Evolutionary conservation across 2,797 vertebrate species (phyloP).

Genomic region (Phataginus tetradactyla): DNA sequence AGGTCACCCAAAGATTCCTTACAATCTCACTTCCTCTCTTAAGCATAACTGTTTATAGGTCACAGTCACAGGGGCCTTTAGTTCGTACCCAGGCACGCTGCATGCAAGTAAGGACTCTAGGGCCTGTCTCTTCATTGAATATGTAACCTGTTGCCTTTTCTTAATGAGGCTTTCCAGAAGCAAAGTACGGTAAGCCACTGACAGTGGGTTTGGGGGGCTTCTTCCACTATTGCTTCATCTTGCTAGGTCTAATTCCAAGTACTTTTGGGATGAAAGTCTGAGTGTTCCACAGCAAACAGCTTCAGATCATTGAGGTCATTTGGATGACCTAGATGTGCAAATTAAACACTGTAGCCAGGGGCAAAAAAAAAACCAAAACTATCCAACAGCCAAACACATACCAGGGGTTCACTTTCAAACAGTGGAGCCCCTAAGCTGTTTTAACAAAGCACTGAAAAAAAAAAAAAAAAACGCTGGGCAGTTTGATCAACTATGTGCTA

Average conservation of each 20-base stretch:
- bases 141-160: not conserved
- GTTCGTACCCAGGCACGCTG: not conserved
- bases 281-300: not conserved
- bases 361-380: not conserved
- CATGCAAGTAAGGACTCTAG: not conserved
- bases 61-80: not conserved
- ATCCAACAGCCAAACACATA: not conserved
- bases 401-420: not conserved
- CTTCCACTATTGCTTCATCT: not conserved
- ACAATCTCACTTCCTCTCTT: not conserved
- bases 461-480: not conserved
- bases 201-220: not conserved
- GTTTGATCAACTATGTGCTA: not conserved
- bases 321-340: not conserved
- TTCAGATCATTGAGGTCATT: not conserved
- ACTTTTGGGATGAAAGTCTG: not conserved
- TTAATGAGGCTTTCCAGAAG: not conserved
- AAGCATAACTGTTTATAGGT: not conserved
- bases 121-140: not conserved
- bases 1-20: not conserved
- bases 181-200: not conserved
- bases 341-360: not conserved
- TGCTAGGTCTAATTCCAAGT: not conserved
- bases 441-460: not conserved
- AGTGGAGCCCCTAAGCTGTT: not conserved